phyloP scores from a whole-genome alignment of 2,113 vertebrate genomes.

The Gulo gulo region DNA sequence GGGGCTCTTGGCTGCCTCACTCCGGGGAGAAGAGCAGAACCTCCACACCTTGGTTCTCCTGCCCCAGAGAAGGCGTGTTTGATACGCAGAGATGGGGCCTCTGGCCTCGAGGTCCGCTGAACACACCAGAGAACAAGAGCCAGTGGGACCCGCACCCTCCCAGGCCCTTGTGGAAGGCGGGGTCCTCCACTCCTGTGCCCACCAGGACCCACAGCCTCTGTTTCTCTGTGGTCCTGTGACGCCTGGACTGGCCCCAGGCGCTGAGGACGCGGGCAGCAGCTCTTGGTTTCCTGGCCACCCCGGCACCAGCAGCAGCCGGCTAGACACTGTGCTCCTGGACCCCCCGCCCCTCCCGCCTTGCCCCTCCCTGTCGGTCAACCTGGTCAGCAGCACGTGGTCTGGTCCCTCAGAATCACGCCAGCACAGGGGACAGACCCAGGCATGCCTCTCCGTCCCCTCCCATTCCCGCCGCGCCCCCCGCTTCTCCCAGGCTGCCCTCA shows the following conservation, averaged over 20 bases:
- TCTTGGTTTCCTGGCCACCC: neutral
- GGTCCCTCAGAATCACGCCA: neutral
- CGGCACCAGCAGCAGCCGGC: too few species aligned
- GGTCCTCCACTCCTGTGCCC: neutral
- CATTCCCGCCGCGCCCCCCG: fast-evolving
- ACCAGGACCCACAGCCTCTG: neutral
- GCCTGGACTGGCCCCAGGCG: neutral
- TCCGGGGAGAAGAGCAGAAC: neutral
- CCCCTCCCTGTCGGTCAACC: too few species aligned
- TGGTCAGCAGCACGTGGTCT: neutral
- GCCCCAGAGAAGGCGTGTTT: neutral
- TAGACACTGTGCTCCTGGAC: neutral
- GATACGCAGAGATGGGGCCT: neutral
- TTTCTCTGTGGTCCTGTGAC: neutral
- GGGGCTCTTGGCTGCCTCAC: neutral
- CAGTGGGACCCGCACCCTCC: too few species aligned
- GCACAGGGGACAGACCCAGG: neutral
- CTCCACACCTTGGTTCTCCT: neutral
- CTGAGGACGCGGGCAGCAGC: neutral
- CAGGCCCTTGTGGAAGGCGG: neutral
- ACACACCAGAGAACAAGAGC: too few species aligned
- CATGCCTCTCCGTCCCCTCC: neutral
- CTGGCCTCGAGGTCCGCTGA: neutral
- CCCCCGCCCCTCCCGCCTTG: fast-evolving
- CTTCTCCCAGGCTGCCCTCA: neutral